These are phyloP conservation scores for Pitangus sulphuratus DNA, from an alignment of 2,797 vertebrate species.

Conservation along the genomic window DNA sequence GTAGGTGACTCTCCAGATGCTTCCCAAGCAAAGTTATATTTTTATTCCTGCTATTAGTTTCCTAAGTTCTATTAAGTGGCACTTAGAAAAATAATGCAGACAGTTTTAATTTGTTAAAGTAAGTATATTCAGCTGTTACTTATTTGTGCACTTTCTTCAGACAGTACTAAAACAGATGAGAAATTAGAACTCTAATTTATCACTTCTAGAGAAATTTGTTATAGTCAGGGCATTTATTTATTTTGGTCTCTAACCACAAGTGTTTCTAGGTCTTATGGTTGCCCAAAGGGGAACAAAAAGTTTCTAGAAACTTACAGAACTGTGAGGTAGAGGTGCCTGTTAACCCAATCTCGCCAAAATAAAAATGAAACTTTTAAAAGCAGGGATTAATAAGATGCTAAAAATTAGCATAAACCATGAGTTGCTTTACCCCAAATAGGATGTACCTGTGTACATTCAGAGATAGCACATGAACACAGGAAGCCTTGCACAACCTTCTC, in stretches of 20 bases:
- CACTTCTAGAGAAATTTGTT: not conserved
- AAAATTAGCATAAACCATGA: not conserved
- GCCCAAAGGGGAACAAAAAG: not conserved
- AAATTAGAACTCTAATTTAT: not conserved
- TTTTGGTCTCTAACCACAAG: not conserved
- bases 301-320: not conserved
- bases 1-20: not conserved
- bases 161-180: not conserved
- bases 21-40: not conserved
- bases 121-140: not conserved
- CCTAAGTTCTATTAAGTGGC: not conserved
- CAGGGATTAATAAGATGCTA: not conserved
- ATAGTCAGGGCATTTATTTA: not conserved
- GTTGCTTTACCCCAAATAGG: not conserved
- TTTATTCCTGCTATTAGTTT: not conserved
- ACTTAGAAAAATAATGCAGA: not conserved
- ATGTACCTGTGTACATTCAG: not conserved
- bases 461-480: not conserved
- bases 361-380: not conserved
- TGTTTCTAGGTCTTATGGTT: not conserved
- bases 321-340: not conserved
- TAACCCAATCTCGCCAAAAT: not conserved
- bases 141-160: not conserved
- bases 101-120: not conserved
- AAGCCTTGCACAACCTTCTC: not conserved